These are phyloP conservation scores for Spizaetus ornatus DNA, from an alignment of 2,113 vertebrate genomes.

Conservation along the genomic window DNA sequence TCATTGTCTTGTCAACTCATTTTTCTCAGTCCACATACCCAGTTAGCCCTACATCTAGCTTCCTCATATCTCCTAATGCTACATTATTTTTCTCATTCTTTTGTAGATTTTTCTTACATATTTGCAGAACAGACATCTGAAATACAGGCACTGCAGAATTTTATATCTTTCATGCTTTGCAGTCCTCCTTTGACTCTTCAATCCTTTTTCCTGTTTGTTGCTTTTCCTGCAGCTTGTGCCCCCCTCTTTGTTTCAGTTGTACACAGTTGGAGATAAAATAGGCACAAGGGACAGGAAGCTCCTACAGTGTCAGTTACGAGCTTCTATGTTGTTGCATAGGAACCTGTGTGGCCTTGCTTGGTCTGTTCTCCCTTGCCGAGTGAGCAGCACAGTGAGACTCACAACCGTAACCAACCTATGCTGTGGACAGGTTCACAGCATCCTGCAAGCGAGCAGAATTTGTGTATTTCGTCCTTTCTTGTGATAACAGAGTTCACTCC, in stretches of 20 bases:
- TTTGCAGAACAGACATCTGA: neutral
- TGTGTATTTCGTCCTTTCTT: neutral
- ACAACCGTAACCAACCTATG: neutral
- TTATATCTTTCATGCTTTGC: neutral
- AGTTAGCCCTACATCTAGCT: neutral
- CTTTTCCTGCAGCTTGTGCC: neutral
- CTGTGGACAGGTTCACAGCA: neutral
- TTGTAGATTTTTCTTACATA: neutral
- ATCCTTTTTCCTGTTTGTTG: neutral
- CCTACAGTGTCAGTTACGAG: neutral
- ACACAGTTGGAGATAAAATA: neutral
- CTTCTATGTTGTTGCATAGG: neutral
- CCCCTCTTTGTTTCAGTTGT: neutral
- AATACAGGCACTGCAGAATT: neutral
- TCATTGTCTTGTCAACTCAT: constrained; percentile 15
- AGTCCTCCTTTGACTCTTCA: neutral
- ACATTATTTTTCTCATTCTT: neutral
- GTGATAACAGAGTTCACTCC: neutral
- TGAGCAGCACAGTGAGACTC: neutral
- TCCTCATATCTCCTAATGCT: neutral
- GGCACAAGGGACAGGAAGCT: neutral
- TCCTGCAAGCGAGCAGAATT: neutral
- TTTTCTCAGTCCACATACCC: neutral
- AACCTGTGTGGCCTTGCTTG: neutral
- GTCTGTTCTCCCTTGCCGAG: neutral